Conservation (phyloP, 2,113 vertebrate genomes). For the Odontesthes bonariensis region DNA sequence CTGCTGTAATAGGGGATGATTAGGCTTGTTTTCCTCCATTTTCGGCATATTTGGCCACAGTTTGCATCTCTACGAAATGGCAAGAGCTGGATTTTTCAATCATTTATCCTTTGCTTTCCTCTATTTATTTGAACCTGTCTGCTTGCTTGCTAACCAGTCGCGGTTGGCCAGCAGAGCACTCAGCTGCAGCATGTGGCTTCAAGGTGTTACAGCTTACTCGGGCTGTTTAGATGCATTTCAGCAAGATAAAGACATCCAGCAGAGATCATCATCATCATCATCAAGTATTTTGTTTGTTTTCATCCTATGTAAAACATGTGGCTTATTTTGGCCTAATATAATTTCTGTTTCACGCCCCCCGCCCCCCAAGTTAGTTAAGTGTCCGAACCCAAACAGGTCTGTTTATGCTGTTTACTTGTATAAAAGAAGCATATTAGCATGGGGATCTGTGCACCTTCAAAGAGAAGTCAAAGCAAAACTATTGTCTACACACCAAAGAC, state of each 20-base stretch:
- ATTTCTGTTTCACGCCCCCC: neutral
- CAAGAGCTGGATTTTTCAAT: neutral
- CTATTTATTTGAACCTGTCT: neutral
- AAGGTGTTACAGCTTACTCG: constrained; percentile 14
- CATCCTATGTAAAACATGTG: neutral
- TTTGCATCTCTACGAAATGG: neutral
- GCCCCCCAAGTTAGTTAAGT: neutral
- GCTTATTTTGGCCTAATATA: neutral
- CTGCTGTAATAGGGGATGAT: neutral
- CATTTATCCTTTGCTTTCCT: neutral
- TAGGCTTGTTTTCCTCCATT: neutral
- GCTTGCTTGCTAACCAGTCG: neutral
- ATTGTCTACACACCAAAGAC: constrained; percentile 16
- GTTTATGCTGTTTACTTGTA: neutral
- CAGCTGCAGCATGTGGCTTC: constrained; percentile 8
- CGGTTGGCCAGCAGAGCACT: neutral
- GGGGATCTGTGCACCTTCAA: constrained; percentile 18
- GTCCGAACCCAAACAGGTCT: neutral
- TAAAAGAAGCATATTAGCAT: constrained; percentile 7
- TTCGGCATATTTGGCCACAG: constrained; percentile 2
- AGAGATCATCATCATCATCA: neutral
- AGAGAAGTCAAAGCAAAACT: constrained; percentile 12
- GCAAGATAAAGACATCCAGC: neutral
- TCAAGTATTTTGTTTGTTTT: neutral
- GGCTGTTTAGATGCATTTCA: constrained; percentile 7